phyloP scores from a whole-genome alignment of 1,140 invertebrate species.

The Lepidurus arcticus region DNA sequence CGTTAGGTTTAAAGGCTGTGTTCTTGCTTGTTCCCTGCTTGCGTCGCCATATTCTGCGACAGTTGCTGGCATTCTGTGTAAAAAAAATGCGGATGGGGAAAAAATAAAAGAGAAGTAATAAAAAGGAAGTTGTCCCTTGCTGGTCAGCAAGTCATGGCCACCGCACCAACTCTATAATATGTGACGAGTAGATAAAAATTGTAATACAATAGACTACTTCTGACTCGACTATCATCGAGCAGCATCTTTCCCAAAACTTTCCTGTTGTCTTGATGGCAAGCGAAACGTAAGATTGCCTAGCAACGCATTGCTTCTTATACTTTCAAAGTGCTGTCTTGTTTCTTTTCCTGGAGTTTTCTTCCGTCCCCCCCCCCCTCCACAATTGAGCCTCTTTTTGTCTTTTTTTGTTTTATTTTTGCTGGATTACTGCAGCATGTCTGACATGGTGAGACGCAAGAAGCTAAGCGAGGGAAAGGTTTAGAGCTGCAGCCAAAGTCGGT shows the following conservation, averaged over 20 bases:
- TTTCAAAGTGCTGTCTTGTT: neutral
- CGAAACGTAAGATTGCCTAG: neutral
- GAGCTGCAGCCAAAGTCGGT: neutral
- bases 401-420: neutral
- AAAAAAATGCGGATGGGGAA: neutral
- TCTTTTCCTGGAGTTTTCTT: neutral
- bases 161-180: neutral
- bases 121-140: neutral
- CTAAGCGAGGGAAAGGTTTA: neutral
- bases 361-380: neutral
- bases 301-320: neutral
- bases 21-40: neutral
- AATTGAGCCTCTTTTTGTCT: neutral
- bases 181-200: neutral
- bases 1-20: neutral
- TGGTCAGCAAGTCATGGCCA: conserved; percentile 1
- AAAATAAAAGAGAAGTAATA: neutral
- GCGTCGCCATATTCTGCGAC: too few relatives aligned
- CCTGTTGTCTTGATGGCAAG: neutral
- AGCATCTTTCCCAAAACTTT: neutral
- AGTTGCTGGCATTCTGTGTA: too few relatives aligned
- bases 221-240: neutral
- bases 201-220: conserved; percentile 2
- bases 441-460: conserved; percentile 9
- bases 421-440: conserved; percentile 7